Base-by-base conservation (phyloP, 2,888 invertebrate genomes). In the Hipparchia semele region DNA sequence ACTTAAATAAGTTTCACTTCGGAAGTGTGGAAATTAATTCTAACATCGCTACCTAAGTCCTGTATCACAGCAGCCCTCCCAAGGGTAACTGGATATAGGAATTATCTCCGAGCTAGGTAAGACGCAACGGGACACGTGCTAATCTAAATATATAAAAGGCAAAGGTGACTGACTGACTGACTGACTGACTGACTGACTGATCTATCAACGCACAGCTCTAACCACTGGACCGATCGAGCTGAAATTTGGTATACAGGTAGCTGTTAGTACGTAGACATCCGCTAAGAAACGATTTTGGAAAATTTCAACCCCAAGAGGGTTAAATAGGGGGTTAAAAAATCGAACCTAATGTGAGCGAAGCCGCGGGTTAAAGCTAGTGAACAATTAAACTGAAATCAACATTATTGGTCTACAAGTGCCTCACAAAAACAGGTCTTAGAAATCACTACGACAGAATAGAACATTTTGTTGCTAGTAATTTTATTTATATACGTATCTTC, bases 11-110 rank as follows among this genome's bases (percentile, higher is more conserved):
- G 12, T 65, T 69, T 51, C 13, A 60, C 33, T 61, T 61, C 33
- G 10, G 53, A 53, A 53, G 49, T 60, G 60, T n/a, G 69, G 53
- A 61, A 61, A 69, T 61, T 10, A 69, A 69, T 53, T 61, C 33
- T 23, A 61, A 61, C 39, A 60, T 68, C 49, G 33, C 33, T 59
- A 49, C 39, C 7, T 51, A 39, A 8, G n/a, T 23, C 23, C 51
- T 33, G 12, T 23, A 54, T 67, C 45, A 67, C 45, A 54, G 10
- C 65, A 23, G 7, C 23, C 46, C 12, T 49, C 59, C 68, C 59
- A 59, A 46, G 59, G 49, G 67, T 39, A 33, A 66, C 12, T 6
- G 51, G 53, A 51, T 12, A 23, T 13, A 23, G 65, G n/a, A 6
- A 65, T 53, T 12, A 65, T 33, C 13, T 12, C 12, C 23, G 13